Evolutionary conservation across 2,888 invertebrate genomes (phyloP).

Genomic region (Augochlorella aurata): DNA sequence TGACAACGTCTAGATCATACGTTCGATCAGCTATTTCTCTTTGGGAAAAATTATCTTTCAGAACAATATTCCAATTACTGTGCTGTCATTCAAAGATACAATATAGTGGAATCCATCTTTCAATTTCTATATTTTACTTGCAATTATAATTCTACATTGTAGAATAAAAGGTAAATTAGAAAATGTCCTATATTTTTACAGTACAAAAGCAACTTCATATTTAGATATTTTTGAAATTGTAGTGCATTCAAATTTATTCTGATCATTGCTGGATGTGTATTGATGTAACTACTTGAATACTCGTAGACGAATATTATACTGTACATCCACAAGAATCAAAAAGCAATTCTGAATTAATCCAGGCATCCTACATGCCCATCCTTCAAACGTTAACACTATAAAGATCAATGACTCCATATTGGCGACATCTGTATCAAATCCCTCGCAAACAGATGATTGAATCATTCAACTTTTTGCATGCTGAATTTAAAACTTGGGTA

Average conservation of each 20-base stretch:
- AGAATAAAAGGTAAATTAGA: too few relatives aligned
- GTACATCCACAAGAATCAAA: not conserved
- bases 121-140: too few relatives aligned
- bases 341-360: not conserved
- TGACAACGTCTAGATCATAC: not conserved
- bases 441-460: too few relatives aligned
- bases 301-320: not conserved
- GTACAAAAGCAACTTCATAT: not conserved
- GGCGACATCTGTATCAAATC: too few relatives aligned
- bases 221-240: not conserved
- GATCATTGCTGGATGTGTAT: too few relatives aligned
- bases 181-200: not conserved
- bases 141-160: too few relatives aligned
- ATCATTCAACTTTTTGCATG: not conserved
- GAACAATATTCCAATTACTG: too few relatives aligned
- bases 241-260: not conserved
- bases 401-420: not conserved
- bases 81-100: not conserved
- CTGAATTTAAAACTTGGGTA: not conserved
- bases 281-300: too few relatives aligned
- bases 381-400: not conserved
- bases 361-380: not conserved
- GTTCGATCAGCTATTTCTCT: not conserved
- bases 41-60: not conserved
- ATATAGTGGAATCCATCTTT: not conserved